These are phyloP conservation scores for Corynorhinus townsendii DNA, from an alignment of 2,113 vertebrate genomes.

Conservation along the genomic window DNA sequence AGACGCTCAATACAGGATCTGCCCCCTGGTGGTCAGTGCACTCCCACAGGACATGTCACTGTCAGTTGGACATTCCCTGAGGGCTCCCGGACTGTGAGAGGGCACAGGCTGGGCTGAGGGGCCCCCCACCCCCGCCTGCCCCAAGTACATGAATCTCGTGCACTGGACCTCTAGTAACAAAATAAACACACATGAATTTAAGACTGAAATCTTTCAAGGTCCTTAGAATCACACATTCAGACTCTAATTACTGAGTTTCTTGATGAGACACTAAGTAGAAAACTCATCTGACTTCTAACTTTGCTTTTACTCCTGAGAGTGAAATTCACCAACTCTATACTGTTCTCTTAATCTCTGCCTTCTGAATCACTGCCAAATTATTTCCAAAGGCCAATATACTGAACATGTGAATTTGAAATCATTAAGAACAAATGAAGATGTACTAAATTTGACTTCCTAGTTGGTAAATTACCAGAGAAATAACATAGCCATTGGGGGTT, in stretches of 20 bases:
- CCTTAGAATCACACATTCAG: not conserved
- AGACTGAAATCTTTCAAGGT: not conserved
- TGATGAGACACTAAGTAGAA: not conserved
- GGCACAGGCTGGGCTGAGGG: too few relatives aligned
- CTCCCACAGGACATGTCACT: too few relatives aligned
- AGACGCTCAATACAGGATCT: too few relatives aligned
- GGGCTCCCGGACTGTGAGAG: too few relatives aligned
- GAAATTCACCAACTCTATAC: not conserved
- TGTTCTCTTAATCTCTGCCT: not conserved
- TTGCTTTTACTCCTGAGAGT: not conserved
- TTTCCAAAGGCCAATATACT: not conserved
- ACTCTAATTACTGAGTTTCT: not conserved
- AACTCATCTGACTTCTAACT: not conserved
- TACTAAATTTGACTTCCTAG: not conserved
- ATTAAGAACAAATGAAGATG: not conserved
- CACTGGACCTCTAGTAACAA: too few relatives aligned
- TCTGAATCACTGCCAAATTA: not conserved
- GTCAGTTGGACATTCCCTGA: too few relatives aligned
- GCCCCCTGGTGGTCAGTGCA: too few relatives aligned
- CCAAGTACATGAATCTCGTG: too few relatives aligned
- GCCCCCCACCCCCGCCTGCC: too few relatives aligned
- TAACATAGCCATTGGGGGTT: not conserved
- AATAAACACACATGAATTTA: not conserved
- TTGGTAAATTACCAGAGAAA: not conserved
- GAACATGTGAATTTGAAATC: not conserved